phyloP scores from a whole-genome alignment of 2,797 vertebrate species.

The Astyanax mexicanus region DNA sequence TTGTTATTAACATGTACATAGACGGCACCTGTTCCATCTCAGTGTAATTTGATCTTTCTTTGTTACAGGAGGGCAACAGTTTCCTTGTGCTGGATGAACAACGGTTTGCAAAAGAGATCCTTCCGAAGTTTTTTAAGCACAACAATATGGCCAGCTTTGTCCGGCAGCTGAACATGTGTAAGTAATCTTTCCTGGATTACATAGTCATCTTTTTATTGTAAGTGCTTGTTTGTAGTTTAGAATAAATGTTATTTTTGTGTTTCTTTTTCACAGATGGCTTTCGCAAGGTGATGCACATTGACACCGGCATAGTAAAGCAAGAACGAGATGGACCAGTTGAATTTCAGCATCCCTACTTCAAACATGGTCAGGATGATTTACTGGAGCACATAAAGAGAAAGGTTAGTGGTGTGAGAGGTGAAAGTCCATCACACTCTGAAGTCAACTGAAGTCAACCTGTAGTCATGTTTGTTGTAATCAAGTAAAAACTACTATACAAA shows the following conservation, averaged over 20 bases:
- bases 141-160: slow-evolving; percentile 99
- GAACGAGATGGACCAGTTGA: slow-evolving; percentile 93
- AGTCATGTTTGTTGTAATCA: no score
- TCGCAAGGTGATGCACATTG: slow-evolving; percentile 94
- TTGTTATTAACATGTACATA: no score
- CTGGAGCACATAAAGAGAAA: slow-evolving; percentile 97
- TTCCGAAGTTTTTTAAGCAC: slow-evolving; percentile 98
- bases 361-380: slow-evolving; percentile 92
- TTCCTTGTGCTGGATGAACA: slow-evolving; percentile 96
- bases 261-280: slow-evolving; percentile 86
- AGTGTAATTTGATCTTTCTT: not conserved
- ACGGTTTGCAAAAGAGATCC: slow-evolving; percentile 95
- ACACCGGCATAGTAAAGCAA: slow-evolving; percentile 91
- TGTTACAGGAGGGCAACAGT: slow-evolving; percentile 92
- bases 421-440: no score
- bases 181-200: slow-evolving; percentile 62
- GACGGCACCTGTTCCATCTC: not conserved
- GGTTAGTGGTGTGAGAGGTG: slow-evolving; percentile 72
- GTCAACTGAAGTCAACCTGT: no score
- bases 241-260: not conserved
- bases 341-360: slow-evolving; percentile 95
- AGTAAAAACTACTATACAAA: no score
- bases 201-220: not conserved
- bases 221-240: not conserved
- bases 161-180: slow-evolving; percentile 98